Conservation (phyloP, 92 coral and sea anemone species). For the Blastomussa wellsi region DNA sequence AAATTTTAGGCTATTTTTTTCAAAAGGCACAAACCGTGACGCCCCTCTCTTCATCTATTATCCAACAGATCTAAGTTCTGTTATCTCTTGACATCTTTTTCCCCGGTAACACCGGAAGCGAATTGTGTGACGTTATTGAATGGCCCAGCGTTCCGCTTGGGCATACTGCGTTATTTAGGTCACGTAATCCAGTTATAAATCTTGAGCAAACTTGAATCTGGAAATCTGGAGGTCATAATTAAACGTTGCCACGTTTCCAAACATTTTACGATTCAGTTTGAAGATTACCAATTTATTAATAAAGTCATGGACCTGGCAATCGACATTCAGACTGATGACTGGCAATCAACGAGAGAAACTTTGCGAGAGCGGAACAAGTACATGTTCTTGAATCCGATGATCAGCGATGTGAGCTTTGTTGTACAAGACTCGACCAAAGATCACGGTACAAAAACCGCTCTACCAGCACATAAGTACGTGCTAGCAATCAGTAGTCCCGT, state of each 20-base stretch:
- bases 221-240: too few species aligned
- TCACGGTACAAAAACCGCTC: constrained; percentile 22
- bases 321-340: constrained; percentile 57
- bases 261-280: neutral
- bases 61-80: too few species aligned
- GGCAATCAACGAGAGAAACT: constrained; percentile 67
- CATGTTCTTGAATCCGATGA: constrained; percentile 59
- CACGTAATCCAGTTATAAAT: neutral
- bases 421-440: constrained; percentile 47
- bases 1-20: too few species aligned
- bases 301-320: constrained; percentile 54
- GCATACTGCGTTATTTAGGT: neutral
- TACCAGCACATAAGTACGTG: constrained; percentile 80
- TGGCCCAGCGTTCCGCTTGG: constrained; percentile 2
- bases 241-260: constrained; percentile 28
- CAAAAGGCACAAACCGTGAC: too few species aligned
- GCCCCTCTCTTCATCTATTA: too few species aligned
- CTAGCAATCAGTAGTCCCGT: constrained; percentile 73
- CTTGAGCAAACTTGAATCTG: neutral
- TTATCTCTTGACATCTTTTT: too few species aligned
- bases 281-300: neutral
- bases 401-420: constrained; percentile 66
- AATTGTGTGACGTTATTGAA: neutral
- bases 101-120: neutral
- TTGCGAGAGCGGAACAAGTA: constrained; percentile 64